Evolutionary conservation across 1,140 invertebrate genomes (phyloP), one percentile per base, ranked within the genome.

Genomic region (Cataglyphis hispanica): DNA sequence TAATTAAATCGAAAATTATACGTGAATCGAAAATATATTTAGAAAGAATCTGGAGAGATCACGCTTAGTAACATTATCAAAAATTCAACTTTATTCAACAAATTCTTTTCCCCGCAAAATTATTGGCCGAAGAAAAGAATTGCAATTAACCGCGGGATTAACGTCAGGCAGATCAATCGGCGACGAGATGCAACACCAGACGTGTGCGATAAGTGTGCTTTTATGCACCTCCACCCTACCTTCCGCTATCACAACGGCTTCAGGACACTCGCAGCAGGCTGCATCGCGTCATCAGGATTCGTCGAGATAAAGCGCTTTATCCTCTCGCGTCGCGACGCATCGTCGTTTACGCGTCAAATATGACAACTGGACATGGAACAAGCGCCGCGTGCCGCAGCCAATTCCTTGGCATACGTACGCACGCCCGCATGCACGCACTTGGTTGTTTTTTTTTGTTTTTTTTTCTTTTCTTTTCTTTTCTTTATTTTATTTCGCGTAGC

Each of bases 371-470:
- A 50, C 46, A 50, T 50, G 46, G 43, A 50, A 46, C 43, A 10
- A 40, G 46, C 31, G 76, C 46, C 61, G 19, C 61, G 58, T 10
- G n/a, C 27, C 53, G 19, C 2, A 13, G n/a, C 27, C n/a, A 43
- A 61, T 22, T 31, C 25, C 70, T 25, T 11, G 37, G 43, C 46
- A 63, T 22, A 46, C 50, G 56, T 19, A 37, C 75, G n/a, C 40
- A 81, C 25, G 53, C 61, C 66, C 75, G n/a, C 40, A 81, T n/a
- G 53, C 61, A 74, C 67, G 64, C 67, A 75, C 84, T 43, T 13
- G 11, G 63, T 10, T 16, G 64, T 86, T 76, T 40, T 27, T n/a
- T n/a, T 37, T 31, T n/a, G n/a, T n/a, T n/a, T n/a, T n/a, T n/a
- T n/a, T n/a, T n/a, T n/a, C n/a, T n/a, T n/a, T n/a, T n/a, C n/a